Percentiles rank a stretch among this genome's conserved stretches.
Conservation (phyloP, 2,113 vertebrate genomes). For the Pycnonotus jocosus region DNA sequence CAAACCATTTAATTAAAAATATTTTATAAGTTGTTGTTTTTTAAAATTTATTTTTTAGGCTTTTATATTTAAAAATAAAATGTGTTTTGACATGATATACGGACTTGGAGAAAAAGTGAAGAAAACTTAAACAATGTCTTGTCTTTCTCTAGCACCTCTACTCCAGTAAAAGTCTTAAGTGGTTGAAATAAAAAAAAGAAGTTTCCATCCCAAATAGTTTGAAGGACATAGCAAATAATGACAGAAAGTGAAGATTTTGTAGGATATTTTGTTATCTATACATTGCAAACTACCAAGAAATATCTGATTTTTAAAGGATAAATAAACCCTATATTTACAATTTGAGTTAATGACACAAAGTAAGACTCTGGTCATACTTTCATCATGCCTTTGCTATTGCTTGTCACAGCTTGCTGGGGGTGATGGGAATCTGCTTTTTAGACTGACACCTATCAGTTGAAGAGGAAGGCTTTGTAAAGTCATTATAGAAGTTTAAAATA, state of each 20-base stretch:
- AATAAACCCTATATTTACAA: not conserved
- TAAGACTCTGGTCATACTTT: not conserved
- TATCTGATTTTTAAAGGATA: not conserved
- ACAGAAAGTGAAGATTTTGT: not conserved
- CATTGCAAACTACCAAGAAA: not conserved
- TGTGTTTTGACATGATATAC: not conserved
- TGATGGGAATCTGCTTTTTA: not conserved
- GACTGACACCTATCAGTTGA: not conserved
- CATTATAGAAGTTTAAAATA: not conserved
- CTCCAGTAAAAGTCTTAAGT: not conserved
- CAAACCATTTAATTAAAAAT: not conserved
- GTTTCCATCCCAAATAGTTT: not conserved
- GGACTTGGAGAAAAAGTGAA: not conserved
- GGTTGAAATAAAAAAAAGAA: not conserved
- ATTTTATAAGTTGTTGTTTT: not conserved
- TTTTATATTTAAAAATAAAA: not conserved
- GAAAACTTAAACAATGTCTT: not conserved
- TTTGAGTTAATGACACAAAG: not conserved
- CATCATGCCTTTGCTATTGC: not conserved
- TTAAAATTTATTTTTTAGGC: not conserved
- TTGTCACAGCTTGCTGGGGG: not conserved
- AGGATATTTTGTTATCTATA: not conserved
- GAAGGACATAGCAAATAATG: not conserved
- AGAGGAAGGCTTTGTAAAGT: not conserved
- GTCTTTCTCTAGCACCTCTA: not conserved